These are phyloP conservation scores for Tetragonula clypearis DNA, from an alignment of 1,140 invertebrate genomes.

Conservation along the genomic window DNA sequence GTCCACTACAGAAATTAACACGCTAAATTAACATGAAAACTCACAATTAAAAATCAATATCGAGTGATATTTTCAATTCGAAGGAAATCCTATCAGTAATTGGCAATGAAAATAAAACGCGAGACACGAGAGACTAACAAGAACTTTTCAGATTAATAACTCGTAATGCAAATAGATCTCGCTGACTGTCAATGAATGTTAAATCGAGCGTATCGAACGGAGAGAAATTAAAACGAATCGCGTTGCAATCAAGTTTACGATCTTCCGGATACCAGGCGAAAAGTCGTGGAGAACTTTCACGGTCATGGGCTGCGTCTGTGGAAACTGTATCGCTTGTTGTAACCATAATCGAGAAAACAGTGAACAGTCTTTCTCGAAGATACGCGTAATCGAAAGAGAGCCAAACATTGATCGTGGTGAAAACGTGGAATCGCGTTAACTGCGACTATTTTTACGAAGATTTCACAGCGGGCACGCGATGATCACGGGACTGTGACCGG, in stretches of 20 bases:
- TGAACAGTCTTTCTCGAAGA: neutral
- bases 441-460: neutral
- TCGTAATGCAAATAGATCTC: too few species aligned
- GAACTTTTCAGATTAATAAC: neutral
- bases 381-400: neutral
- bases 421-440: constrained; percentile 21
- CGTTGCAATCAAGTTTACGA: neutral
- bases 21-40: too few species aligned
- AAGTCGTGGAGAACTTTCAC: neutral
- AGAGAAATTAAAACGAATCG: neutral
- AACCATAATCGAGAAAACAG: neutral
- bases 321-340: neutral
- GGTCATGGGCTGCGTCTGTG: neutral
- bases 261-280: neutral
- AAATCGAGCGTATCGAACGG: neutral
- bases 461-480: constrained; percentile 51
- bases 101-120: too few species aligned
- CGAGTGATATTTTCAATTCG: too few species aligned
- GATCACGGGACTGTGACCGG: neutral
- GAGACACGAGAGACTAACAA: too few species aligned
- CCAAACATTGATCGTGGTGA: neutral
- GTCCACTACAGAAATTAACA: too few species aligned
- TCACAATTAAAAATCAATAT: too few species aligned
- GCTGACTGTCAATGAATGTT: too few species aligned
- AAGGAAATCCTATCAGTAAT: too few species aligned